Evolutionary conservation across 2,888 invertebrate species (phyloP).

Genomic region (Harmothoe impar): DNA sequence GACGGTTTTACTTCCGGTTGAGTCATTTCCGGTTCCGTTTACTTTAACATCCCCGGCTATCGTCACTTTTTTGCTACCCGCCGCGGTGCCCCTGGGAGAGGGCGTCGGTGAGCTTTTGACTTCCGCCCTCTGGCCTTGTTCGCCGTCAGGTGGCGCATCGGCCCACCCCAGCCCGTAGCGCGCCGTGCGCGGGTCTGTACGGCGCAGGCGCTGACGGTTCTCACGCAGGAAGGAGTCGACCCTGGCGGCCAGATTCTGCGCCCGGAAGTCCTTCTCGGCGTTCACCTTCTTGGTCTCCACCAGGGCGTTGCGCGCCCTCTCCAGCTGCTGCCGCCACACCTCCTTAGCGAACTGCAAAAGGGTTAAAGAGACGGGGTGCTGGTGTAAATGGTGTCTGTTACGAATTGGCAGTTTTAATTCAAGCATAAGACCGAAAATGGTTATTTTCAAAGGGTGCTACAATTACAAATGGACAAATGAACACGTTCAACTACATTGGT

Average conservation of each 20-base stretch:
- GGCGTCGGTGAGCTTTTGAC: background rate
- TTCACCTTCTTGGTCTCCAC: conserved; percentile 31
- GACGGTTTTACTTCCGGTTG: background rate
- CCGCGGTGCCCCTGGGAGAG: background rate
- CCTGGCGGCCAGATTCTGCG: background rate
- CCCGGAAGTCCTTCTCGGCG: conserved; percentile 34
- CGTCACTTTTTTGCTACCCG: background rate
- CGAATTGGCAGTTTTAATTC: too few relatives aligned
- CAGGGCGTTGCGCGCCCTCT: background rate
- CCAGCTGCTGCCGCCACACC: conserved; percentile 38
- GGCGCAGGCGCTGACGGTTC: conserved; percentile 30
- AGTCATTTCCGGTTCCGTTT: background rate
- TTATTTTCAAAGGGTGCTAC: too few relatives aligned
- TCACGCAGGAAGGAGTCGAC: background rate
- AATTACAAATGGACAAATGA: too few relatives aligned
- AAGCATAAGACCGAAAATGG: too few relatives aligned
- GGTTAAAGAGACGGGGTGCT: too few relatives aligned
- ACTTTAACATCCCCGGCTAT: background rate
- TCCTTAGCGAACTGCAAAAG: conserved; percentile 43
- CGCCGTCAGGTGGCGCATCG: background rate
- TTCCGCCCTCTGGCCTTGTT: background rate
- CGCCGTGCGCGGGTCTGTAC: background rate
- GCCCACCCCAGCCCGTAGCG: background rate
- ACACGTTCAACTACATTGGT: too few relatives aligned
- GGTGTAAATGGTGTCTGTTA: too few relatives aligned